These are phyloP conservation scores for Matsumyia berberina DNA, from an alignment of 2,888 invertebrate genomes.

Conservation along the genomic window DNA sequence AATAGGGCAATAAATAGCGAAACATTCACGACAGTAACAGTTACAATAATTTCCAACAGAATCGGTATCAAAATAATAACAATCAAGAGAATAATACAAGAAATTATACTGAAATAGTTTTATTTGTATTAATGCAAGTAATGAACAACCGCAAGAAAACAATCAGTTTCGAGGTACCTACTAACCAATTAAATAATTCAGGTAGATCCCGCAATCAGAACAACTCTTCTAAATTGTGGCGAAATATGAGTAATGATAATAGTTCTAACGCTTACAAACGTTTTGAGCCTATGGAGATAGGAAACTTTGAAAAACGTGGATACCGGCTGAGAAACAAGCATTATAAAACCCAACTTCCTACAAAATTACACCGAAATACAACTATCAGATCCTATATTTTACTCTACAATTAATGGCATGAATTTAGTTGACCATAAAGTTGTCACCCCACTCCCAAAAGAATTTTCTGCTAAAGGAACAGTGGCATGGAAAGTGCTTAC, in stretches of 20 bases:
- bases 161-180: not conserved
- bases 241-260: slow-evolving; percentile 2
- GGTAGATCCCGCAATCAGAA: not conserved
- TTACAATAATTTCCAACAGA: not conserved
- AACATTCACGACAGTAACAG: not conserved
- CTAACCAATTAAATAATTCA: not conserved
- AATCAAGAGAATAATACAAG: not conserved
- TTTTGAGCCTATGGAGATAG: slow-evolving; percentile 14
- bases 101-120: not conserved
- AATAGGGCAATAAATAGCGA: not conserved
- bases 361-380: not conserved
- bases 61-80: not conserved
- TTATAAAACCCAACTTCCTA: slow-evolving; percentile 8
- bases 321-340: slow-evolving; percentile 1
- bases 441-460: not conserved
- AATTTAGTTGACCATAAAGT: not conserved
- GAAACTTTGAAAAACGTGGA: slow-evolving; percentile 4
- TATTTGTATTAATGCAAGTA: not conserved
- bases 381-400: not conserved
- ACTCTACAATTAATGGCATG: slow-evolving; percentile 4
- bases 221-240: not conserved
- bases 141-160: not conserved
- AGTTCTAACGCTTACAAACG: not conserved
- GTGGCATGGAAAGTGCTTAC: slow-evolving; percentile 21
- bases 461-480: slow-evolving; percentile 15